Evolutionary conservation across 2,113 vertebrate species (phyloP).

Genomic region (Menidia beryllina): DNA sequence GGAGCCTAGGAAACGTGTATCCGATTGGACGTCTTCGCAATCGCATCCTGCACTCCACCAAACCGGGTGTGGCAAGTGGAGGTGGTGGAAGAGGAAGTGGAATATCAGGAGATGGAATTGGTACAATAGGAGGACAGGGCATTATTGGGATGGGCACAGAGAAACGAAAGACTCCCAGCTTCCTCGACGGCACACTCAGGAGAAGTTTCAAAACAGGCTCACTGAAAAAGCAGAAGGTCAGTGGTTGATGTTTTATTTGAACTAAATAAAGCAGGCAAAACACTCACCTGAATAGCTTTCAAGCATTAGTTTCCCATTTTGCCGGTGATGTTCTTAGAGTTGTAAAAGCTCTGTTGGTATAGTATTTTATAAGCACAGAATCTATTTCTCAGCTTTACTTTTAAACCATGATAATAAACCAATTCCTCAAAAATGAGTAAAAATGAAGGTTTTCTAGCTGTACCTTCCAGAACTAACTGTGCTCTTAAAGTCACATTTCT

Average conservation of each 20-base stretch:
- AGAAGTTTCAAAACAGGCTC: conserved; percentile 92
- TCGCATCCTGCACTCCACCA: conserved; percentile 91
- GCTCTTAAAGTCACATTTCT: too few species aligned
- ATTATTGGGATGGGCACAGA: conserved; percentile 71
- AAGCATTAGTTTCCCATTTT: background rate
- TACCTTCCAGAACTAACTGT: too few species aligned
- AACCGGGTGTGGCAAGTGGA: conserved; percentile 71
- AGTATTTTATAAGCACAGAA: background rate
- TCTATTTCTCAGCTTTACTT: background rate
- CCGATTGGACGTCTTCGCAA: conserved; percentile 90
- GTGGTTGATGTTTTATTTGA: conserved; percentile 16
- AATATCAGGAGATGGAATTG: conserved; percentile 71
- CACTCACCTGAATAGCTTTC: background rate
- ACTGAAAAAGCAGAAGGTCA: conserved; percentile 90
- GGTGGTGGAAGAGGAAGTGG: conserved; percentile 74
- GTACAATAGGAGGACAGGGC: conserved; percentile 55
- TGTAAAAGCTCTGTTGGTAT: too few species aligned
- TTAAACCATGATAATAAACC: too few species aligned
- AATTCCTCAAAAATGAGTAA: too few species aligned
- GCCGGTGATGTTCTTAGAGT: too few species aligned
- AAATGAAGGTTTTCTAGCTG: too few species aligned
- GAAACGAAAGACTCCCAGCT: conserved; percentile 88
- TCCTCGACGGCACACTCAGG: conserved; percentile 90
- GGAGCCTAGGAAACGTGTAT: conserved; percentile 89
- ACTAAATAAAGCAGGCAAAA: background rate